Evolutionary conservation across 2,113 vertebrate species (phyloP).

Genomic region (Alouatta palliata): DNA sequence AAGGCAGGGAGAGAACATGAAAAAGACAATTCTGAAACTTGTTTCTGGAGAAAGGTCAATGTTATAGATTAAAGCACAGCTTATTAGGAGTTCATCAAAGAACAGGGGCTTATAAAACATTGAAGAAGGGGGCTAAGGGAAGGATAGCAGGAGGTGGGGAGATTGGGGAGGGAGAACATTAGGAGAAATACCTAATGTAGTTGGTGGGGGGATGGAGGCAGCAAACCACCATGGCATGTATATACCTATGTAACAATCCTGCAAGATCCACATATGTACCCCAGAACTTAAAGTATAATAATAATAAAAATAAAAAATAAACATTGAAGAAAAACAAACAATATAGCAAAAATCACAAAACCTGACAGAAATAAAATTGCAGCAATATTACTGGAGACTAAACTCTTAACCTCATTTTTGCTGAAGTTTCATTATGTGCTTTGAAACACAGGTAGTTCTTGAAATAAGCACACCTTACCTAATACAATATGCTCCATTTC

Average conservation of each 20-base stretch:
- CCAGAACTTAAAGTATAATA: no score
- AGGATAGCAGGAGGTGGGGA: no score
- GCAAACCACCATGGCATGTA: no score
- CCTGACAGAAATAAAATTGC: not conserved
- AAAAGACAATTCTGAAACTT: not conserved
- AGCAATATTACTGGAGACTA: not conserved
- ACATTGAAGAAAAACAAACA: not conserved
- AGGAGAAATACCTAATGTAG: no score
- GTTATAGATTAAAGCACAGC: not conserved
- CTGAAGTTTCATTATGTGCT: not conserved
- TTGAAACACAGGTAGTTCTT: not conserved
- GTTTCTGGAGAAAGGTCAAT: not conserved
- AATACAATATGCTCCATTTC: not conserved
- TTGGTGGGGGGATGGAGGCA: no score
- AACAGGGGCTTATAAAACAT: not conserved
- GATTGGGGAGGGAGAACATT: no score
- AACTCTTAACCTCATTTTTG: not conserved
- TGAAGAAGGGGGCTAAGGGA: not conserved
- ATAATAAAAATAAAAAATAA: not conserved
- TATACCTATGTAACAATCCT: no score
- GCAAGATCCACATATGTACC: no score
- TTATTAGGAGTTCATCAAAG: not conserved
- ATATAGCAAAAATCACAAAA: not conserved
- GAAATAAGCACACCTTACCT: not conserved
- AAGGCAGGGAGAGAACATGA: not conserved